phyloP scores from a whole-genome alignment of 2,888 invertebrate species.

The Epiblema foenella region DNA sequence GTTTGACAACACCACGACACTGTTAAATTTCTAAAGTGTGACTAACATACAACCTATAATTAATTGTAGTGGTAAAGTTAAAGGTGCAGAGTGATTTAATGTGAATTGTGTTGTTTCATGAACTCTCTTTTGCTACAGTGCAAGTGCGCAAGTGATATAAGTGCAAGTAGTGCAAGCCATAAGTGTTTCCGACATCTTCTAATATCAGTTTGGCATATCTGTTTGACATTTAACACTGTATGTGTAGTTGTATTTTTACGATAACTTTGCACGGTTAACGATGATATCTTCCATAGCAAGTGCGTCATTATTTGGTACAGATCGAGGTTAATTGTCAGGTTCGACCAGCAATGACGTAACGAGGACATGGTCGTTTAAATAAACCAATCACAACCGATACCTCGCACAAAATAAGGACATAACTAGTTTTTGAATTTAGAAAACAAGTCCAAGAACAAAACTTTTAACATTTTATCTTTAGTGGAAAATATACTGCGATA shows the following conservation, averaged over 20 bases:
- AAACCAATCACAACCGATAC: conserved; percentile 23
- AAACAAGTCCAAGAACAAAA: too few relatives aligned
- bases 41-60: too few relatives aligned
- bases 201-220: background rate
- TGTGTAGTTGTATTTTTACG: too few relatives aligned
- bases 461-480: background rate
- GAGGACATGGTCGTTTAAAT: conserved; percentile 16
- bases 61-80: too few relatives aligned
- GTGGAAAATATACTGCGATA: background rate
- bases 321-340: conserved; percentile 32
- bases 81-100: too few relatives aligned
- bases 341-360: conserved; percentile 8
- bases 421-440: conserved; percentile 2
- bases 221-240: conserved; percentile 8
- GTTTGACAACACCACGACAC: too few relatives aligned
- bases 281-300: conserved; percentile 6
- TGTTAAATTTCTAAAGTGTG: too few relatives aligned
- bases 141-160: background rate
- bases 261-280: background rate
- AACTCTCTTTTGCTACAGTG: too few relatives aligned
- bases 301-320: conserved; percentile 31
- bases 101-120: too few relatives aligned
- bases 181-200: background rate
- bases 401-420: background rate
- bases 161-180: too few relatives aligned